Evolutionary conservation across 35 echinoderm and acorn worm species (phyloP), one percentile per base, ranked within the genome.

Genomic region (Apostichopus californicus): DNA sequence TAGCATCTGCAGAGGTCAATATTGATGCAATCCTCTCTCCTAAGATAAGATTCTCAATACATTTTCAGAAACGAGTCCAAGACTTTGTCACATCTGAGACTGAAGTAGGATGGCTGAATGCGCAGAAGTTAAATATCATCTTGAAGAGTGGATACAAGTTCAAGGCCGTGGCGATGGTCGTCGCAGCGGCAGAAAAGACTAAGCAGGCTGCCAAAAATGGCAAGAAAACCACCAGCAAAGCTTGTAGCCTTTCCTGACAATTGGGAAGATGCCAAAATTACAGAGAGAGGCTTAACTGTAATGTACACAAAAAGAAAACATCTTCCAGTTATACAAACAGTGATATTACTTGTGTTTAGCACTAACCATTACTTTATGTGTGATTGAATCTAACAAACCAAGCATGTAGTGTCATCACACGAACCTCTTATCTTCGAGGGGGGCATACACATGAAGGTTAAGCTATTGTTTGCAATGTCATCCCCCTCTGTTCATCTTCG

Each of bases 221-320:
- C 2, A 78, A 25, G 9, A 92, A 84, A 18, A 85, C 28, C 26
- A 92, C 91, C 81, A 92, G 91, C 80, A 78, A 77, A 72, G 91
- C 91, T 18, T 92, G 91, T 28, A 89, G 86, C 26, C 34, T 89
- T 5, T 85, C 55, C 1, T 85, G 81, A 85, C 55, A 85, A 75
- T 18, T 6, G n/a, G 58, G 11, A 8, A 61, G 12, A 18, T 75
- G 11, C 71, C 71, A 18, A 8, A 5, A 75, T 75, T 20, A n/a
- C 71, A 24, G 11, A 68, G 3, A 75, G 71, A 75, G 71, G 71
- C 71, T 75, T 22, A 22, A 7, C n/a, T n/a, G 17, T 75, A n/a
- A 75, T 0, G 6, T 75, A 75, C 34, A 46, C 71, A 22, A 75
- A 13, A 24, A 75, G n/a, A 75, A 13, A 18, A 18, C 71, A 18